Evolutionary conservation across 1,140 invertebrate species (phyloP).

Genomic region (Caerostris extrusa): DNA sequence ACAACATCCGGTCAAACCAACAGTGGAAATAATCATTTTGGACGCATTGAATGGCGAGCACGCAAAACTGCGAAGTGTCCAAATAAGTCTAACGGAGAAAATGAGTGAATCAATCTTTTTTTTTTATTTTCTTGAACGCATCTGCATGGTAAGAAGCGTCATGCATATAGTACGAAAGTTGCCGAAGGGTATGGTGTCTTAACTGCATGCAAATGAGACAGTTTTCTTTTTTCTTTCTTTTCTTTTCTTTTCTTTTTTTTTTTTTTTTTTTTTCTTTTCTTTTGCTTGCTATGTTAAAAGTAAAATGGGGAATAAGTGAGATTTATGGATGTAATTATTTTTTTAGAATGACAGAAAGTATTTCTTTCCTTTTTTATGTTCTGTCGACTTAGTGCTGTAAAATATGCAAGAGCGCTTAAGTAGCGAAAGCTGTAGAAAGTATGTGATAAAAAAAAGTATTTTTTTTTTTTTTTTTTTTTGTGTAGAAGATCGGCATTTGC

Average conservation of each 20-base stretch:
- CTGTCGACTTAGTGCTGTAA: not conserved
- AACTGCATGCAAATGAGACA: conserved; percentile 3
- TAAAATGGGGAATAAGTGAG: conserved; percentile 18
- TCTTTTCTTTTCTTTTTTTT: not conserved
- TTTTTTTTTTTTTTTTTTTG: no score
- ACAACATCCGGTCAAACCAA: not conserved
- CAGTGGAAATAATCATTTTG: not conserved
- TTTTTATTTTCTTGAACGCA: not conserved
- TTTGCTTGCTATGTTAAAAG: not conserved
- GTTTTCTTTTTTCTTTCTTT: not conserved
- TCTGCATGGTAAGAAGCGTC: not conserved
- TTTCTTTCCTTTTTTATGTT: not conserved
- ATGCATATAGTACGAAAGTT: not conserved
- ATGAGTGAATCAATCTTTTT: not conserved
- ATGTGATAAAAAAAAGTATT: no score
- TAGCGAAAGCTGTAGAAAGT: not conserved
- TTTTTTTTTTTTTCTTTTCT: not conserved
- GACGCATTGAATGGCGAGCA: not conserved
- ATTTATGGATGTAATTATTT: conserved; percentile 16
- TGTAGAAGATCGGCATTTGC: no score
- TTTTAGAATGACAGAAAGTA: not conserved
- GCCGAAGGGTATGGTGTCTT: not conserved
- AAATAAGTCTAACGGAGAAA: conserved; percentile 29
- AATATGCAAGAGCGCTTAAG: not conserved
- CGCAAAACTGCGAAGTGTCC: not conserved